phyloP scores from a whole-genome alignment of 2,888 invertebrate species.

The Liodrosophila aerea region DNA sequence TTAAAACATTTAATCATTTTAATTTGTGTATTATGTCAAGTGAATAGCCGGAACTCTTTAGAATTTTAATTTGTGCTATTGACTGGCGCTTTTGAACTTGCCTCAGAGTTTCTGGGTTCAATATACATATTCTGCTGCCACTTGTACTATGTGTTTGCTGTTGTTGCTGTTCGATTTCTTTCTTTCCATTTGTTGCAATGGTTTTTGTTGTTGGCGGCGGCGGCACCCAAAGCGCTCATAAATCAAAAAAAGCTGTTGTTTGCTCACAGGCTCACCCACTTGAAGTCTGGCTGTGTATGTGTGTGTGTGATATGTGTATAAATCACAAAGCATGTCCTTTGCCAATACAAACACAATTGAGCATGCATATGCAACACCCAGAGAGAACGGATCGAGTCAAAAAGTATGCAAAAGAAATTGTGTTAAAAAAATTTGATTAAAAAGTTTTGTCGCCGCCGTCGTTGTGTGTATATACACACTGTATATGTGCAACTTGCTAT shows the following conservation, averaged over 20 bases:
- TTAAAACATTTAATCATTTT: too few relatives aligned
- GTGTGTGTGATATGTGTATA: conserved; percentile 69
- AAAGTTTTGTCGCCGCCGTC: conserved; percentile 70
- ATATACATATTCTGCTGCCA: conserved; percentile 54
- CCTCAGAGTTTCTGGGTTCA: conserved; percentile 53
- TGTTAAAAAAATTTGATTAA: conserved; percentile 75
- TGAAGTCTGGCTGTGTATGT: conserved; percentile 33
- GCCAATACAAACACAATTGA: conserved; percentile 75
- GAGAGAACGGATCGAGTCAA: conserved; percentile 22
- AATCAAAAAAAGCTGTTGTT: conserved; percentile 75
- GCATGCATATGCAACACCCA: conserved; percentile 65
- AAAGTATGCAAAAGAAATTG: conserved; percentile 68
- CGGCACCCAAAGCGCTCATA: conserved; percentile 73
- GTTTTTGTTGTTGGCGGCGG: conserved; percentile 27
- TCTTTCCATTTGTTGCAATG: conserved; percentile 20
- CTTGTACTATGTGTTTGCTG: conserved; percentile 19
- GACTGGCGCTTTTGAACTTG: conserved; percentile 50
- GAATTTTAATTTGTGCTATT: conserved; percentile 23
- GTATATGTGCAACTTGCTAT: conserved; percentile 19
- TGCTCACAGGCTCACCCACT: conserved; percentile 57
- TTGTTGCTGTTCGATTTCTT: conserved; percentile 23
- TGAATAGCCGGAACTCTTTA: background rate
- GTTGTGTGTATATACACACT: conserved; percentile 13
- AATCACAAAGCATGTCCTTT: conserved; percentile 77
- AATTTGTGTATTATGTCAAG: background rate